Evolutionary conservation across 2,113 vertebrate genomes (phyloP).

Genomic region (Cichladusa arquata): DNA sequence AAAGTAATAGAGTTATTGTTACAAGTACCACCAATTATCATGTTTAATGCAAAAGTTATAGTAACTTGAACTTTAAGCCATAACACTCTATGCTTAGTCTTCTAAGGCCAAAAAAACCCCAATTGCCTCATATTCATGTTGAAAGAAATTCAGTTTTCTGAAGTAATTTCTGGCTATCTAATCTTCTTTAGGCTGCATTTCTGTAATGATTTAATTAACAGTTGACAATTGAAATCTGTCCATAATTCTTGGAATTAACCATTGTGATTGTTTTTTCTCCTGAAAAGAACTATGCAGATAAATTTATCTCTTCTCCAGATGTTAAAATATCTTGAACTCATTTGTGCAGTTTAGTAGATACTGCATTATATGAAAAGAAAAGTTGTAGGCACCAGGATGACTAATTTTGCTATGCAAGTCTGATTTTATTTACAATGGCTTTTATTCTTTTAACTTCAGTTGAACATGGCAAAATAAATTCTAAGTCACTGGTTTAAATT

Average conservation of each 20-base stretch:
- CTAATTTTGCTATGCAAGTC: neutral
- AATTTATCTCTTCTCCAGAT: neutral
- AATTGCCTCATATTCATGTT: neutral
- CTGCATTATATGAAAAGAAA: neutral
- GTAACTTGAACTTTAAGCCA: neutral
- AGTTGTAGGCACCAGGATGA: neutral
- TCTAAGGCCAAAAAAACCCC: accelerated
- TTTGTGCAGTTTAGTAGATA: neutral
- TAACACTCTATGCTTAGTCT: neutral
- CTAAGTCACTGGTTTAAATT: neutral
- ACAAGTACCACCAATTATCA: neutral
- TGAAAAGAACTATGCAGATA: neutral
- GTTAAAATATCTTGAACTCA: neutral
- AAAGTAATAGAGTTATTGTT: neutral
- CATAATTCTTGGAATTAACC: neutral
- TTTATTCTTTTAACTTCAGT: neutral
- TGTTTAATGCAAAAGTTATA: neutral
- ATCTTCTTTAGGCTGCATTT: neutral
- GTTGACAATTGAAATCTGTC: neutral
- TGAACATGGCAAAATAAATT: neutral
- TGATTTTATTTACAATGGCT: neutral
- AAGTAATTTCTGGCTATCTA: neutral
- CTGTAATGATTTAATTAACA: neutral
- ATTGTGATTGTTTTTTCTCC: neutral
- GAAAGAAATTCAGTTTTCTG: neutral